Conservation (phyloP, 2,888 invertebrate genomes). For the Drosophila macrothrix region DNA sequence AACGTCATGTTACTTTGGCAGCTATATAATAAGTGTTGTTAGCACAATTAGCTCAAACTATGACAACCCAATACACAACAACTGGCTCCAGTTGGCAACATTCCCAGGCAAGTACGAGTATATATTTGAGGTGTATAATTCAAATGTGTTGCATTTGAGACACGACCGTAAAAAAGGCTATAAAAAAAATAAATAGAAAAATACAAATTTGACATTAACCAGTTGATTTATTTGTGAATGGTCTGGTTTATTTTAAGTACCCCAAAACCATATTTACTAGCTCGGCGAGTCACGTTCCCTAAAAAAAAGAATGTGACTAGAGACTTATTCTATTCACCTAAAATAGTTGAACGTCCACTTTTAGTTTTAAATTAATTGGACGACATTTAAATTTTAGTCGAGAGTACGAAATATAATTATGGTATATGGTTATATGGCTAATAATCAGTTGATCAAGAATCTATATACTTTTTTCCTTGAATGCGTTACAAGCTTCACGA, state of each 20-base stretch:
- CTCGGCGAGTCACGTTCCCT: slow-evolving; percentile 16
- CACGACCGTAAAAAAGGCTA: slow-evolving; percentile 6
- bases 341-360: background rate
- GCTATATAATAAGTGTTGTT: slow-evolving; percentile 5
- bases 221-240: slow-evolving; percentile 21
- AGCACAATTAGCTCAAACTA: slow-evolving; percentile 36
- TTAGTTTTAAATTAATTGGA: background rate
- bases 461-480: background rate
- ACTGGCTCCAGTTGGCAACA: slow-evolving; percentile 25
- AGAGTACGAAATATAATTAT: background rate
- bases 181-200: background rate
- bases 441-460: background rate
- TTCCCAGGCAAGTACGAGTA: background rate
- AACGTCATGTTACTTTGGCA: slow-evolving; percentile 16
- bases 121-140: slow-evolving; percentile 14
- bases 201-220: slow-evolving; percentile 4
- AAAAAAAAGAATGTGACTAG: background rate
- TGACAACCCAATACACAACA: slow-evolving; percentile 30
- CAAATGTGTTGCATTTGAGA: slow-evolving; percentile 28
- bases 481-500: too few relatives aligned
- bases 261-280: background rate
- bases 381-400: background rate
- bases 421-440: background rate
- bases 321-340: background rate
- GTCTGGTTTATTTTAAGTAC: background rate